Evolutionary conservation across 2,113 vertebrate genomes (phyloP).

Genomic region (Oreochromis spilurus): DNA sequence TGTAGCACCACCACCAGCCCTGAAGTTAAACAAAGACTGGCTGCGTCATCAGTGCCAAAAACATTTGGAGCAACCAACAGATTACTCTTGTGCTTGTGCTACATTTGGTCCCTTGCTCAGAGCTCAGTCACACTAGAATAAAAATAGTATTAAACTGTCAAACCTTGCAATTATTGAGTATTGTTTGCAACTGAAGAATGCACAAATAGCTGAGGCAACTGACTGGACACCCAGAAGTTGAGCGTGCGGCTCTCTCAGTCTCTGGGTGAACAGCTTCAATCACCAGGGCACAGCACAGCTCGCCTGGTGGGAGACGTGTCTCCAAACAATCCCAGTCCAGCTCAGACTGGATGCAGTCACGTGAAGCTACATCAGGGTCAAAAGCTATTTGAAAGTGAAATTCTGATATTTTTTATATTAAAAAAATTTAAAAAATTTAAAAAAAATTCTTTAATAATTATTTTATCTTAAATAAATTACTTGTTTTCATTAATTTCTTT

Average conservation of each 20-base stretch:
- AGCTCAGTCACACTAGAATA: not conserved
- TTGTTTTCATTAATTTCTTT: not conserved
- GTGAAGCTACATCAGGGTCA: not conserved
- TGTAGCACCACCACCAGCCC: not conserved
- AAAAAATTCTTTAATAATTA: not conserved
- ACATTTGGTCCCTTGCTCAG: not conserved
- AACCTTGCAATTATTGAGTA: not conserved
- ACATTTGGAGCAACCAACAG: not conserved
- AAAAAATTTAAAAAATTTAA: fast-evolving
- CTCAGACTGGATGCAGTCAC: not conserved
- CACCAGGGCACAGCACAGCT: not conserved
- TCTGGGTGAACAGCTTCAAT: not conserved
- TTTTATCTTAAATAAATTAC: not conserved
- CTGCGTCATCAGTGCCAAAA: not conserved
- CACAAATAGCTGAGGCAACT: not conserved
- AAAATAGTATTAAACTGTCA: not conserved
- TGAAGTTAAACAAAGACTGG: slow-evolving; percentile 4
- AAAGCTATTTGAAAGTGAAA: not conserved
- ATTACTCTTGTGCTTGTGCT: not conserved
- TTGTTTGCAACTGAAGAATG: not conserved
- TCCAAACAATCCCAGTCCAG: not conserved
- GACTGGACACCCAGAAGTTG: not conserved
- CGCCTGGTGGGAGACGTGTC: not conserved
- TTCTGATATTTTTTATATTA: not conserved
- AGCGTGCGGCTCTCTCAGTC: not conserved